These are phyloP conservation scores for Trissolcus japonicus DNA, from an alignment of 2,888 invertebrate genomes.

Conservation along the genomic window DNA sequence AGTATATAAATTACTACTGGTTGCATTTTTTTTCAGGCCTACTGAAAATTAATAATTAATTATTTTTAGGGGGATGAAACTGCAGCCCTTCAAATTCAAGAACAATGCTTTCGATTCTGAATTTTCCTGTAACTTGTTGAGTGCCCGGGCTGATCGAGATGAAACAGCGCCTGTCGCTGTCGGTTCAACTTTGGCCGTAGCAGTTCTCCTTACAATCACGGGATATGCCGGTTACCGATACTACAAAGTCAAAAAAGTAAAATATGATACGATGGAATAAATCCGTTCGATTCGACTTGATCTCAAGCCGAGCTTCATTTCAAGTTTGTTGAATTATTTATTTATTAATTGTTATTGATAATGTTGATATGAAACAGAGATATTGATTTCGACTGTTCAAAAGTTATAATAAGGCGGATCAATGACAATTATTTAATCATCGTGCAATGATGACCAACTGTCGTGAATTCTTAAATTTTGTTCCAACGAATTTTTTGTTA, in stretches of 20 bases:
- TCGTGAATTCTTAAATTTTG: not conserved
- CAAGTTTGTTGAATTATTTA: no score
- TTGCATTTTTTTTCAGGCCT: not conserved
- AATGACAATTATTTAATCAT: no score
- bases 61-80: slow-evolving; percentile 77
- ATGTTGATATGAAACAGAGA: no score
- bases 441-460: no score
- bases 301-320: not conserved
- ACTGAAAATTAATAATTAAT: not conserved
- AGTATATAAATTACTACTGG: slow-evolving; percentile 3
- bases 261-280: slow-evolving; percentile 94
- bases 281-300: slow-evolving; percentile 6
- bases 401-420: no score
- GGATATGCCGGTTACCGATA: slow-evolving; percentile 92
- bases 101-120: slow-evolving; percentile 84
- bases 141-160: slow-evolving; percentile 80
- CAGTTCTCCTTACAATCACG: slow-evolving; percentile 87
- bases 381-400: no score
- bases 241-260: slow-evolving; percentile 92
- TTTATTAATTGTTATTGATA: no score
- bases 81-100: slow-evolving; percentile 94
- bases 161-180: slow-evolving; percentile 91
- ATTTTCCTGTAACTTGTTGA: slow-evolving; percentile 81
- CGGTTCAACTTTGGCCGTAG: slow-evolving; percentile 89
- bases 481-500: not conserved